These are phyloP conservation scores for Andrena haemorrhoa DNA, from an alignment of 2,888 invertebrate genomes.

Conservation along the genomic window DNA sequence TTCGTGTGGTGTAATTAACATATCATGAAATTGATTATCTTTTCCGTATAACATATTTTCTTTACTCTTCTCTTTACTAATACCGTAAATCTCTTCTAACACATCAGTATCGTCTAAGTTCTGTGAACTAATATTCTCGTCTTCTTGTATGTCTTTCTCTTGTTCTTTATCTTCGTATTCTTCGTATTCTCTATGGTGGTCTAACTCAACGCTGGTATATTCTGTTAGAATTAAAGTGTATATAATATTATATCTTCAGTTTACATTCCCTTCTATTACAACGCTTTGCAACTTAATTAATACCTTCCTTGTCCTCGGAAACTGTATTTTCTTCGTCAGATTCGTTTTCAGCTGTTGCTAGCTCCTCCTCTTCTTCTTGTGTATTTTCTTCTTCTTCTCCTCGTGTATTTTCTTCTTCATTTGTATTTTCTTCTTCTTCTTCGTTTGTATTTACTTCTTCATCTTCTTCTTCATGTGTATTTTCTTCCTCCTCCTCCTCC, in stretches of 20 bases:
- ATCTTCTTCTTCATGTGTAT: conserved; percentile 76
- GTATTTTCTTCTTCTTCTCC: conserved; percentile 74
- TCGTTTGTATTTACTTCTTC: conserved; percentile 74
- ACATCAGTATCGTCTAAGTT: conserved; percentile 61
- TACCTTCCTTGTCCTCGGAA: conserved; percentile 60
- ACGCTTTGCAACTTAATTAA: conserved; percentile 13
- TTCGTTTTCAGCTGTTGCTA: conserved; percentile 69
- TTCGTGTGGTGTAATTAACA: conserved; percentile 75
- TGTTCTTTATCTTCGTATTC: conserved; percentile 69
- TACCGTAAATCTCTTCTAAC: conserved; percentile 73
- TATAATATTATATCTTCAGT: conserved; percentile 62
- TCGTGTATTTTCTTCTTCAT: conserved; percentile 79
- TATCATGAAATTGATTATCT: conserved; percentile 72
- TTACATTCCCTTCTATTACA: conserved; percentile 46
- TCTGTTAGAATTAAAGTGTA: conserved; percentile 32
- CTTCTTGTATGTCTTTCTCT: conserved; percentile 60
- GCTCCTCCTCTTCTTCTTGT: conserved; percentile 77
- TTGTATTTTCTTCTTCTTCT: conserved; percentile 77
- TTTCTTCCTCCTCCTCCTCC: conserved; percentile 68
- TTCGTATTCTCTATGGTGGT: conserved; percentile 55
- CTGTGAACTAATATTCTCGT: conserved; percentile 54
- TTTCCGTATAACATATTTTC: conserved; percentile 72
- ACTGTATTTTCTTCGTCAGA: conserved; percentile 53
- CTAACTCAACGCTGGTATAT: conserved; percentile 47
- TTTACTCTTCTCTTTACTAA: conserved; percentile 74